These are phyloP conservation scores for Caenorhabditis latens DNA, from an alignment of 1,140 invertebrate species.

Conservation along the genomic window DNA sequence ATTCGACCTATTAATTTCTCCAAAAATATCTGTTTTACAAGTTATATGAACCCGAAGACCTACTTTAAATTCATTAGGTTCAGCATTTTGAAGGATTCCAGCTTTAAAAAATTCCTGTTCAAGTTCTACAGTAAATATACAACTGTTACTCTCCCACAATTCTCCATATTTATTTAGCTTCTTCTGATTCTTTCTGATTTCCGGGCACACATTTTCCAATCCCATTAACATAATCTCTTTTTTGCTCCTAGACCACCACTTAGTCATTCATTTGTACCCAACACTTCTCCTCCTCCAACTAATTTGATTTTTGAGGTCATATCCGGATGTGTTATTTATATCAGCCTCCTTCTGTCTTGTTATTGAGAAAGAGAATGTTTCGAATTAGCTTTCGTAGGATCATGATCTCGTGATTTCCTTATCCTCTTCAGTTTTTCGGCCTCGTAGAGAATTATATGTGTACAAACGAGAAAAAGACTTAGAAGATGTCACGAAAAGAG, in stretches of 20 bases:
- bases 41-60: too few species aligned
- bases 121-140: not conserved
- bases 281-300: not conserved
- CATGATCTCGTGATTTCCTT: conserved; percentile 50
- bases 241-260: too few species aligned
- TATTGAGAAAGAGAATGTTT: conserved; percentile 2
- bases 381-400: not conserved
- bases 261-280: not conserved
- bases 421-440: not conserved
- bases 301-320: conserved; percentile 45
- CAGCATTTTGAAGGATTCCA: too few species aligned
- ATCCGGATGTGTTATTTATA: conserved; percentile 4
- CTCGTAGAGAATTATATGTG: not conserved
- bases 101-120: too few species aligned
- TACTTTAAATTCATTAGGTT: too few species aligned
- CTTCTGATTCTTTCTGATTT: not conserved
- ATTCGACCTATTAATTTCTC: too few species aligned
- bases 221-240: not conserved
- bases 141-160: not conserved
- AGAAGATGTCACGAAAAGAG: not conserved
- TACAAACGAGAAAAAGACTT: conserved; percentile 8
- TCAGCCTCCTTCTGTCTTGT: not conserved
- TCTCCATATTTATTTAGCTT: not conserved
- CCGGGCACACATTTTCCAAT: not conserved
- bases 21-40: too few species aligned